Evolutionary conservation across 1,140 invertebrate genomes (phyloP).

Genomic region (Callitettix versicolor): DNA sequence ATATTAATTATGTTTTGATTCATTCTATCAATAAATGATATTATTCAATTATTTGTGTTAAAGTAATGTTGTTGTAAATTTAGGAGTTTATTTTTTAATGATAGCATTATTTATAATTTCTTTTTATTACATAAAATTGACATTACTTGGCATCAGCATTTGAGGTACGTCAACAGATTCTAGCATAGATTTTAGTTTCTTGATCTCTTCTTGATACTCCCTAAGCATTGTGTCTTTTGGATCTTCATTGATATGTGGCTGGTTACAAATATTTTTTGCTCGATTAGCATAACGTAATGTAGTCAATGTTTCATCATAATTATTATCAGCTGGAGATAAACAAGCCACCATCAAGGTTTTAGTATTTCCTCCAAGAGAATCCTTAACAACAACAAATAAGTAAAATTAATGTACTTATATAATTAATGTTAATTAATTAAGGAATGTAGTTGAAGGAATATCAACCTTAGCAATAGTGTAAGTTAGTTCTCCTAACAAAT

Average conservation of each 20-base stretch:
- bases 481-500: too few species aligned
- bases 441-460: too few species aligned
- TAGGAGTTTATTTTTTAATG: too few species aligned
- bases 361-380: slow-evolving; percentile 89
- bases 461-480: too few species aligned
- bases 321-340: slow-evolving; percentile 76
- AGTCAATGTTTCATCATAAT: slow-evolving; percentile 83
- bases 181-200: slow-evolving; percentile 59
- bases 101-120: not conserved
- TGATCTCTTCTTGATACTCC: slow-evolving; percentile 80
- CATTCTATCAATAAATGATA: too few species aligned
- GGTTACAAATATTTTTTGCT: slow-evolving; percentile 89
- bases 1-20: too few species aligned
- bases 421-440: too few species aligned
- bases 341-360: slow-evolving; percentile 92
- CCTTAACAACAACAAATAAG: slow-evolving; percentile 36
- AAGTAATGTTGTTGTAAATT: too few species aligned
- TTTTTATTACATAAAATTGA: not conserved
- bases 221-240: slow-evolving; percentile 83
- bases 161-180: slow-evolving; percentile 27
- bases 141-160: slow-evolving; percentile 10
- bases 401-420: not conserved
- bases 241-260: slow-evolving; percentile 86
- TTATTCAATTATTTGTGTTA: too few species aligned
- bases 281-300: slow-evolving; percentile 81